Evolutionary conservation across 2,888 invertebrate species (phyloP).

Genomic region (Caenorhabditis angaria): DNA sequence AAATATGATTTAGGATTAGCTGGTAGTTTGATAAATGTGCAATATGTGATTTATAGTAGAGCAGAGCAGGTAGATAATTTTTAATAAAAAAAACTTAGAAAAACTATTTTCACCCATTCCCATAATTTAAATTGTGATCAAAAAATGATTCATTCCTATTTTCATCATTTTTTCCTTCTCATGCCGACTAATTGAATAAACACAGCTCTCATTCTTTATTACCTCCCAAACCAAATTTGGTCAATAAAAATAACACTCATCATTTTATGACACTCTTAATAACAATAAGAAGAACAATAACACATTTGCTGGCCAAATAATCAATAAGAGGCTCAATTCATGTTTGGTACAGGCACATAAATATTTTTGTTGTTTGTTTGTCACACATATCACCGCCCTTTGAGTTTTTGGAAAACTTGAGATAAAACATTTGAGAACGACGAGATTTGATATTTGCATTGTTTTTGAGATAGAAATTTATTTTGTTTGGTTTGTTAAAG

Average conservation of each 20-base stretch:
- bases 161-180: constrained; percentile 25
- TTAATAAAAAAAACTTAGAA: too few species aligned
- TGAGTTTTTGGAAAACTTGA: background rate
- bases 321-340: constrained; percentile 11
- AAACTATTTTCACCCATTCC: too few species aligned
- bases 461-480: constrained; percentile 2
- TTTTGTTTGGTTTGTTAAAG: background rate
- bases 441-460: background rate
- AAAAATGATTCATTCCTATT: constrained; percentile 9
- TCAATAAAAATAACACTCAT: background rate
- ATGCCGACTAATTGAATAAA: background rate
- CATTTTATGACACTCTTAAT: background rate
- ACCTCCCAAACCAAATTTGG: background rate
- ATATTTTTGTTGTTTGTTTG: background rate
- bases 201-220: too few species aligned
- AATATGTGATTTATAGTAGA: too few species aligned
- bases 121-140: constrained; percentile 1
- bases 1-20: too few species aligned
- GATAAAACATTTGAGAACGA: background rate
- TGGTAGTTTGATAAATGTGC: too few species aligned
- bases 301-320: background rate
- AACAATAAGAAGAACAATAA: background rate
- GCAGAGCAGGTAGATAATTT: too few species aligned
- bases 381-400: background rate
- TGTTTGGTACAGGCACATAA: too few species aligned